These are phyloP conservation scores for Babyrousa celebensis DNA, from an alignment of 2,797 vertebrate genomes.

Conservation along the genomic window DNA sequence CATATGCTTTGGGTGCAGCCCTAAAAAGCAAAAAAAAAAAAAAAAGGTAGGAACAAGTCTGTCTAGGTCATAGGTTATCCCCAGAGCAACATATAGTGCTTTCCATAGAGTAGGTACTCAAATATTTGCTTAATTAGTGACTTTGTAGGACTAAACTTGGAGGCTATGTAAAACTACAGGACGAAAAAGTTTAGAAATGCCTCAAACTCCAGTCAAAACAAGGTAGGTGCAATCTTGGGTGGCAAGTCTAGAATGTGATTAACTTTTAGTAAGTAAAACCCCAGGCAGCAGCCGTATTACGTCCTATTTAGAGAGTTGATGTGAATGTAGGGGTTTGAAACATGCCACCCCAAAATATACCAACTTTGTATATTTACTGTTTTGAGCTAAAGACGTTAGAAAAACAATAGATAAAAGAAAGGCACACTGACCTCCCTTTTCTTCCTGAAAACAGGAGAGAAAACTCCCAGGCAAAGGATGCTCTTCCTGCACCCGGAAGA, in stretches of 20 bases:
- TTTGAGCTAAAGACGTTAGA: slow-evolving; percentile 10
- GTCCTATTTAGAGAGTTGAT: slow-evolving; percentile 45
- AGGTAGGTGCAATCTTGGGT: background rate
- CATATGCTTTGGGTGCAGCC: no score
- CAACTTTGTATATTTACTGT: background rate
- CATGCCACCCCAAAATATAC: background rate
- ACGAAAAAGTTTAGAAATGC: background rate
- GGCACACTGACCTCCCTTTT: background rate
- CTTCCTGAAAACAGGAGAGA: background rate
- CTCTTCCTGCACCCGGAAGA: background rate
- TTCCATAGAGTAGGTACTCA: background rate
- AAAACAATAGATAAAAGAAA: background rate
- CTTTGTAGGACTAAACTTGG: background rate
- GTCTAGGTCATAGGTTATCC: background rate
- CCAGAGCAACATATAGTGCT: background rate
- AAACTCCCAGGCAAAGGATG: background rate
- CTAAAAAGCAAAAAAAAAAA: no score
- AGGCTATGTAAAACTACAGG: background rate
- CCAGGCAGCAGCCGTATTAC: background rate
- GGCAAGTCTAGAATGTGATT: background rate
- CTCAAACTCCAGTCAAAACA: background rate
- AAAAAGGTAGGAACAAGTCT: background rate
- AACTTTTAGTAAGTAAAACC: slow-evolving; percentile 31
- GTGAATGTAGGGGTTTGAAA: background rate
- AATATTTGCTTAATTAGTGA: slow-evolving; percentile 36